These are phyloP conservation scores for Hephaestus fuliginosus DNA, from an alignment of 2,797 vertebrate genomes.

Conservation along the genomic window DNA sequence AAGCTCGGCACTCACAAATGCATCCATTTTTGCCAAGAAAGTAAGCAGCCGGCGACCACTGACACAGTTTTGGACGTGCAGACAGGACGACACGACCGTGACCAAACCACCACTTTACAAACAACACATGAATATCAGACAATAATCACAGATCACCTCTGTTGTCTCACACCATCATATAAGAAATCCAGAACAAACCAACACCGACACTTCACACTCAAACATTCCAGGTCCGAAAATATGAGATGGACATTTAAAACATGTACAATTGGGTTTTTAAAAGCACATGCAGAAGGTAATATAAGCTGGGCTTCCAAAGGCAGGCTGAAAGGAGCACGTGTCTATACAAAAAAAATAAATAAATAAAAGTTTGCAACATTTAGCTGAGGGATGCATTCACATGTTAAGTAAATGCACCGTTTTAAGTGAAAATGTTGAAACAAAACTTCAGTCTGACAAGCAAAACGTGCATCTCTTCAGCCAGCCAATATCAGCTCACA, in stretches of 20 bases:
- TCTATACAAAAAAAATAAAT: neutral
- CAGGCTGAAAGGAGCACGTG: constrained; percentile 76
- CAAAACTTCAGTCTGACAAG: constrained; percentile 4
- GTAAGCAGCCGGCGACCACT: constrained; percentile 49
- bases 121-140: constrained; percentile 12
- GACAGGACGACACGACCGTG: constrained; percentile 26
- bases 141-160: constrained; percentile 18
- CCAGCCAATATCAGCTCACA: constrained; percentile 73
- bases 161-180: constrained; percentile 8
- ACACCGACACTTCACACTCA: constrained; percentile 42
- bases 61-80: constrained; percentile 38
- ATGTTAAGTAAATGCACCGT: constrained; percentile 24
- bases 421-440: constrained; percentile 10
- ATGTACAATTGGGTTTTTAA: constrained; percentile 24
- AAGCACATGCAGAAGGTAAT: constrained; percentile 73
- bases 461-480: constrained; percentile 77
- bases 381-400: constrained; percentile 8
- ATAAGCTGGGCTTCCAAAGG: constrained; percentile 48
- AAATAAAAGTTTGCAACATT: neutral
- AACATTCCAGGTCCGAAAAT: constrained; percentile 32
- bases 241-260: constrained; percentile 41
- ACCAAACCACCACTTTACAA: constrained; percentile 25
- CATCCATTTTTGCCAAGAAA: constrained; percentile 30
- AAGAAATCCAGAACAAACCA: constrained; percentile 15
- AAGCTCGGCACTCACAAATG: constrained; percentile 49